Base-by-base conservation (phyloP, 2,113 vertebrate species). In the Cephalopterus ornatus region DNA sequence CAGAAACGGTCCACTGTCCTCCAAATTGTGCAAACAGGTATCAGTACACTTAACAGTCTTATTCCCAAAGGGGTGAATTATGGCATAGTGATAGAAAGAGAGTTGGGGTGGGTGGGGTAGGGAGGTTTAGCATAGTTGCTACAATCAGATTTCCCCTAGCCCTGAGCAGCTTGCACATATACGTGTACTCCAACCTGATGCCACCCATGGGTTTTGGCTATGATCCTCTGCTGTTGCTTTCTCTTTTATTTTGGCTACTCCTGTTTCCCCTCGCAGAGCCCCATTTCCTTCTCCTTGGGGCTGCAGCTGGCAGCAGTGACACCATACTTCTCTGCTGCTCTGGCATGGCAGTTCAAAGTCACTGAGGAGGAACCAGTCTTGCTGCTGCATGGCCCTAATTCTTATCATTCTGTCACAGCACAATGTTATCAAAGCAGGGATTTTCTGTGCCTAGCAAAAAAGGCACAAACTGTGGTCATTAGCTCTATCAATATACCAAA, bases 371-470 rank as follows among this genome's bases (percentile, higher is more conserved):
- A 74, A 14, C 17, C 14, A 4, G 9, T 21, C 28, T 30, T 16
- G 56, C 52, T 79, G 47, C 32, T 58, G 32, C 70, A n/a, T 2
- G 0, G 2, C 75, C 27, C 52, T 75, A 62, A 46, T 56, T 50
- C 82, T 87, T 96, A 80, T 89, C 67, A 1, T 62, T 79, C 89
- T 44, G 35, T 44, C 79, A 74, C 85, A 92, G 89, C 41, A 56
- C 46, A 73, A 3, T 44, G 47, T 52, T 94, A 97, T 94, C 93
- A 95, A 96, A 97, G 96, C 90, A 93, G 88, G 82, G 85, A 68
- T 95, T 95, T 62, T 33, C 66, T 86, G 49, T 96, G 94, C 93
- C 95, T 93, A 95, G 84, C 73, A 88, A 88, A 95, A 78, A 96
- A 96, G 32, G 35, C 91, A 66, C 6, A 12, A 81, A 81, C 92